Evolutionary conservation across 2,113 vertebrate species (phyloP).

Genomic region (Alectura lathami): DNA sequence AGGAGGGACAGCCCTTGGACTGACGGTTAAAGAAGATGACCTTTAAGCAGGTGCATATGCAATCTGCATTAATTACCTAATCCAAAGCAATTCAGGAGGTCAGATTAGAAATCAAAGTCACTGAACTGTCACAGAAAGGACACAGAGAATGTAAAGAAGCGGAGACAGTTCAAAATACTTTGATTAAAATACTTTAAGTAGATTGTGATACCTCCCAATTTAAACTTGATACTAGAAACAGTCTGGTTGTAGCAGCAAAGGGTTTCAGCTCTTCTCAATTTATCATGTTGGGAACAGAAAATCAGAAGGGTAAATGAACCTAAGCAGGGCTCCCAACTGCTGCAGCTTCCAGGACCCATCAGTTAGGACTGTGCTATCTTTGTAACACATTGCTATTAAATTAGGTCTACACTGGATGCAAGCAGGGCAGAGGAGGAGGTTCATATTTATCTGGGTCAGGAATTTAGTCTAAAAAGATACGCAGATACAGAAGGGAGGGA

Average conservation of each 20-base stretch:
- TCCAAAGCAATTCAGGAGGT: not conserved
- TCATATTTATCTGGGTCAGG: not conserved
- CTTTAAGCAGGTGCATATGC: not conserved
- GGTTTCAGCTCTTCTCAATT: not conserved
- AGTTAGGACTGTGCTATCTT: conserved; percentile 46
- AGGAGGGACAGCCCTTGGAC: not conserved
- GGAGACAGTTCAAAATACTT: not conserved
- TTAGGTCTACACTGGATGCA: conserved; percentile 7
- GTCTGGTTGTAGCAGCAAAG: not conserved
- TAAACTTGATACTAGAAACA: not conserved
- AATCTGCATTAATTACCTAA: not conserved
- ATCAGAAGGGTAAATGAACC: conserved; percentile 4
- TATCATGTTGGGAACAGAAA: not conserved
- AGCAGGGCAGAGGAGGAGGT: conserved; percentile 8
- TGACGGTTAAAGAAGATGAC: not conserved
- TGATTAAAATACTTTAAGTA: not conserved
- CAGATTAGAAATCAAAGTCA: conserved; percentile 32
- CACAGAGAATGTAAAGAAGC: not conserved
- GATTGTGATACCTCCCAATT: not conserved
- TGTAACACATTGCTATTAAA: conserved; percentile 51
- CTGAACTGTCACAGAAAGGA: not conserved
- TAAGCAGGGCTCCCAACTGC: not conserved
- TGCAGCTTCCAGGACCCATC: not conserved
- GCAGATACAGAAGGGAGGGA: not conserved
- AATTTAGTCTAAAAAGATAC: conserved; percentile 51